These are phyloP conservation scores for Mormyrus proboscirostris DNA, from an alignment of 2,797 vertebrate genomes.

Conservation along the genomic window DNA sequence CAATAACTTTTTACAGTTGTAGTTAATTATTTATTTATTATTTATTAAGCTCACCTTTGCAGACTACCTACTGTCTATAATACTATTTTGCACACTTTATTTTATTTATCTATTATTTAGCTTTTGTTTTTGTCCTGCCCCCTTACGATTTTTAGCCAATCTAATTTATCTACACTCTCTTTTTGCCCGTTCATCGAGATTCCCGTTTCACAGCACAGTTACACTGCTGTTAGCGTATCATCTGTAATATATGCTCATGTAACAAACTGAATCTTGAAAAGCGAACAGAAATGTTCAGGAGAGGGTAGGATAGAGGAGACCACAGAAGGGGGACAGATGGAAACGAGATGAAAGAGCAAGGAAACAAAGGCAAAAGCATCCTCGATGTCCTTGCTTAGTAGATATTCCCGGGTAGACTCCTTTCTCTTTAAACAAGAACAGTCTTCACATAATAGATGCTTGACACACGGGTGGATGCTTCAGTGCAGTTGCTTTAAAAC, in stretches of 20 bases:
- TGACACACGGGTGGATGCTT: too few species aligned
- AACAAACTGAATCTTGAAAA: not conserved
- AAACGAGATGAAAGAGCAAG: too few species aligned
- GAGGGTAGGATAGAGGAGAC: not conserved
- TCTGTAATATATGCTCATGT: not conserved
- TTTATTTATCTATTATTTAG: not conserved
- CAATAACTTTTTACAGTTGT: not conserved
- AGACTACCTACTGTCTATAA: not conserved
- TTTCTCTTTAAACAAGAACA: too few species aligned
- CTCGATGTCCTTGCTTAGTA: too few species aligned
- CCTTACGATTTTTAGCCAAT: too few species aligned
- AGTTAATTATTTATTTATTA: not conserved
- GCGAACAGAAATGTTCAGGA: not conserved
- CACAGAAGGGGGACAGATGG: too few species aligned
- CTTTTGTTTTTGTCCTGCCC: too few species aligned
- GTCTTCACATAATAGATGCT: too few species aligned
- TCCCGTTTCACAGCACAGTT: not conserved
- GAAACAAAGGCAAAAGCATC: too few species aligned
- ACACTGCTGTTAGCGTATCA: not conserved
- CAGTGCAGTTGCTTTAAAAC: too few species aligned
- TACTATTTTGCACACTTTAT: not conserved
- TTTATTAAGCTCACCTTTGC: not conserved
- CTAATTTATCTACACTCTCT: too few species aligned
- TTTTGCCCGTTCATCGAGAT: not conserved
- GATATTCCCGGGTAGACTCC: too few species aligned